Base-by-base conservation (phyloP, 2,797 vertebrate species). In the Micrastur ruficollis region DNA sequence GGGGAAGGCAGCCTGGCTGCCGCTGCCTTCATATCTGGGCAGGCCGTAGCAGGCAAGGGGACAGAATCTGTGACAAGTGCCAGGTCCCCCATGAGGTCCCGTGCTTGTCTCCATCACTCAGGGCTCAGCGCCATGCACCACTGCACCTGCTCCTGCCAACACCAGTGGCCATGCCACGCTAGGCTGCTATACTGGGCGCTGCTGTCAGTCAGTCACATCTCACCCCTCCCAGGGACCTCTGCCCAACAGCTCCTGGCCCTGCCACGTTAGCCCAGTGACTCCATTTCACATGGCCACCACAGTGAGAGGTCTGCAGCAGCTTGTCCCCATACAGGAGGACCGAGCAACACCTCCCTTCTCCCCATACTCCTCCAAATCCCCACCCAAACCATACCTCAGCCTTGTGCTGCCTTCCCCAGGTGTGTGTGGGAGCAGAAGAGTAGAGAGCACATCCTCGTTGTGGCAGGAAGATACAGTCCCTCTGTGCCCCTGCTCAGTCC, bases 101-200 rank as follows among this genome's bases (percentile, higher is more conserved):
- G 4, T 0, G 4, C 5, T 27, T 2, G 0, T 20, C 44, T 34
- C 34, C 26, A 15, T 21, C 42, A 2, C 61, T 19, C 9, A 5
- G 21, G 31, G 42, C 31, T 81, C 61, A 46, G 42, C 0, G 0
- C 25, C 6, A 0, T 6, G 46, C 29, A 4, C 80, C 23, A 2
- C 29, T 2, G 4, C 46, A 50, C 11, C 22, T 6, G 0, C 12
- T 49, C 42, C 68, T 47, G 70, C 42, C 73, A 38, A 53, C 46
- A 14, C 22, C 6, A 1, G 22, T 19, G 32, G 23, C 89, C 4
- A 0, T 17, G 25, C 61, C 4, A 0, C 1, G 14, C 80, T n/a
- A 3, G 31, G 32, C 32, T 44, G 23, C 31, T 61, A 26, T 52
- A 34, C 40, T 5, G 4, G 73, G 32, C 44, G 22, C 27, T 59